Conservation (phyloP, 1,140 invertebrate genomes). For the Oryctes rhinoceros region DNA sequence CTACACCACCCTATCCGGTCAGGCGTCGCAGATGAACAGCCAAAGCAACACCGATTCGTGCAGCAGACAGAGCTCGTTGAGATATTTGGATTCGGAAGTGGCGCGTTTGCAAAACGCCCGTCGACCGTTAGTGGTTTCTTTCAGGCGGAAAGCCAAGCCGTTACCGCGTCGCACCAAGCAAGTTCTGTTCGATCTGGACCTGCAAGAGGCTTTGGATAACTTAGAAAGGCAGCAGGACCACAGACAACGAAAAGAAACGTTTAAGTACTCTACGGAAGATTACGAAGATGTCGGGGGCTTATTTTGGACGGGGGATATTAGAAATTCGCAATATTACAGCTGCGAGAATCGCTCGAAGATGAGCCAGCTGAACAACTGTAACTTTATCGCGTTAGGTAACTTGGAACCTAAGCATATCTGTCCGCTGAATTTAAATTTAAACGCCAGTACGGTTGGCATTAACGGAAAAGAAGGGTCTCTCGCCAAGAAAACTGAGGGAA, state of each 20-base stretch:
- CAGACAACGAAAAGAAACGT: neutral
- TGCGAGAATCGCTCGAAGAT: neutral
- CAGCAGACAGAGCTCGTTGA: conserved; percentile 51
- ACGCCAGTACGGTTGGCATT: neutral
- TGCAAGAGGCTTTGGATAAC: conserved; percentile 47
- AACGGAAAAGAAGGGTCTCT: neutral
- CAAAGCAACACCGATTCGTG: conserved; percentile 56
- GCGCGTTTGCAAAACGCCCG: conserved; percentile 51
- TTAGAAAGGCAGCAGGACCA: conserved; percentile 24
- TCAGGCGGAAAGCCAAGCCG: conserved; percentile 48
- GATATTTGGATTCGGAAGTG: conserved; percentile 55
- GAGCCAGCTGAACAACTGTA: neutral
- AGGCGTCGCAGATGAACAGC: conserved; percentile 55
- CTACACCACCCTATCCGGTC: conserved; percentile 55
- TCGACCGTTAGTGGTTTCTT: conserved; percentile 56
- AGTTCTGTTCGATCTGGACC: conserved; percentile 48
- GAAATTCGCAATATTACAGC: neutral
- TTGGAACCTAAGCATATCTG: neutral
- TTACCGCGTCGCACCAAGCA: conserved; percentile 41
- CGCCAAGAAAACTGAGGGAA: neutral
- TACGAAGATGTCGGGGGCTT: neutral
- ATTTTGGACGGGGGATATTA: neutral
- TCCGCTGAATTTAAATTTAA: neutral
- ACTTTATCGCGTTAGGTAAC: neutral
- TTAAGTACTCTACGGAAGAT: neutral